Conservation (phyloP, 2,888 invertebrate genomes). For the Crocallis elinguaria region DNA sequence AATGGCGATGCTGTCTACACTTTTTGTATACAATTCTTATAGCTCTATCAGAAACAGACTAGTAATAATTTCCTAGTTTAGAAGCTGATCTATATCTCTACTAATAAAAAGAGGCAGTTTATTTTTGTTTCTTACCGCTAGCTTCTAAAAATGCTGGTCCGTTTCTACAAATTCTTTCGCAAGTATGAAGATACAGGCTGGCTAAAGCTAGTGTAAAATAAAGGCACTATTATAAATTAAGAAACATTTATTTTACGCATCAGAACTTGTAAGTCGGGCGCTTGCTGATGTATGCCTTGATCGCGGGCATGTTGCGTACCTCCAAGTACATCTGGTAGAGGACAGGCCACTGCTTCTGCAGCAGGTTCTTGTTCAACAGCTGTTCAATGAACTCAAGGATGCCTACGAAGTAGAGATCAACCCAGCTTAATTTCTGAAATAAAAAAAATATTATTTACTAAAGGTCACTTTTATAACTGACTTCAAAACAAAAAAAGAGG, state of each 20-base stretch:
- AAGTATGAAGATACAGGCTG: too few relatives aligned
- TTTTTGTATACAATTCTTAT: too few relatives aligned
- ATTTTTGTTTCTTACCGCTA: too few relatives aligned
- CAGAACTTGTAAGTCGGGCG: slow-evolving; percentile 45
- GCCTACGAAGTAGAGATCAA: slow-evolving; percentile 51
- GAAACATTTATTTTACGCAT: not conserved
- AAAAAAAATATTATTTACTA: not conserved
- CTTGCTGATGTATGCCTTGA: slow-evolving; percentile 50
- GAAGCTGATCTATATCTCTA: too few relatives aligned
- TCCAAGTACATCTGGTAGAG: slow-evolving; percentile 42
- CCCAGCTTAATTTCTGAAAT: slow-evolving; percentile 45
- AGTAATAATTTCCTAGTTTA: too few relatives aligned
- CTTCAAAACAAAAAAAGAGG: too few relatives aligned
- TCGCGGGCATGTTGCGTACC: slow-evolving; percentile 47
- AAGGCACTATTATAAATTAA: not conserved
- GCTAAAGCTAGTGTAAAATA: not conserved
- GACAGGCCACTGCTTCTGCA: slow-evolving; percentile 43
- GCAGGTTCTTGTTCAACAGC: slow-evolving; percentile 43
- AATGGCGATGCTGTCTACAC: too few relatives aligned
- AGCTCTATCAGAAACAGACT: too few relatives aligned
- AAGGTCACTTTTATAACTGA: too few relatives aligned
- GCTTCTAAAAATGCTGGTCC: too few relatives aligned
- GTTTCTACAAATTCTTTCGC: too few relatives aligned
- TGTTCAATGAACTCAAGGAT: slow-evolving; percentile 48
- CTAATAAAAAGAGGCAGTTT: too few relatives aligned